Base-by-base conservation (phyloP, 2,888 invertebrate species). In the Oscheius onirici region DNA sequence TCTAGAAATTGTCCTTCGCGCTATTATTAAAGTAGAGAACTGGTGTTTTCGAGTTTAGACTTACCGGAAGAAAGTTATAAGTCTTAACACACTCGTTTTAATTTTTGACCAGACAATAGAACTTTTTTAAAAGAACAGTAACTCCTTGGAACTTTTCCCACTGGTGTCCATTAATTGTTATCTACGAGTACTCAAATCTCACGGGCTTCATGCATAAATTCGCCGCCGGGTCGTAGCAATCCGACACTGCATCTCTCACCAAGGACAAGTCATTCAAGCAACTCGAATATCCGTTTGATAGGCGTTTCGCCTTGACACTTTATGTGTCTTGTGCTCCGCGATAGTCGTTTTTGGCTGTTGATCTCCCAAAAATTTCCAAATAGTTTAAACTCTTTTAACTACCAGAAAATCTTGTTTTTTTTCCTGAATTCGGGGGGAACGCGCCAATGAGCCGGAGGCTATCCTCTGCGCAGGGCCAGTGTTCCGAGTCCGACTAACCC, bases 201-300 rank as follows among this genome's bases (percentile, higher is more conserved):
- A 40, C 58, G 34, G 41, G 41, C 40, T 41, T 58, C 40, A 17
- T 40, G 24, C 46, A 61, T 61, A 46, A 44, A 46, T 61, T 61
- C 44, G 20, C 43, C 13, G 46, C 61, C 24, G 26, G 46, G 63
- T 22, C 15, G 24, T 13, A 20, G 49, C 63, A 63, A 63, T 49
- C 63, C 63, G 63, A 63, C 26, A 49, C 63, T 63, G 63, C 63
- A 63, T 63, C 63, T 24, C 49, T 63, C 63, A 63, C 58, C 11
- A 17, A 49, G 44, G 49, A 63, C 58, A 58, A 58, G 58, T 58
- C 58, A 58, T 58, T 58, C 58, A 58, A 58, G 24, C 58, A 58
- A 58, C 58, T 58, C 58, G 58, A 41, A 58, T 58, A 58, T 58
- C 41, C 41, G 58, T 22, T 58, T 58, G 58, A 58, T 58, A 58